phyloP scores from a whole-genome alignment of 2,797 vertebrate species.

The Eulemur rubriventer region DNA sequence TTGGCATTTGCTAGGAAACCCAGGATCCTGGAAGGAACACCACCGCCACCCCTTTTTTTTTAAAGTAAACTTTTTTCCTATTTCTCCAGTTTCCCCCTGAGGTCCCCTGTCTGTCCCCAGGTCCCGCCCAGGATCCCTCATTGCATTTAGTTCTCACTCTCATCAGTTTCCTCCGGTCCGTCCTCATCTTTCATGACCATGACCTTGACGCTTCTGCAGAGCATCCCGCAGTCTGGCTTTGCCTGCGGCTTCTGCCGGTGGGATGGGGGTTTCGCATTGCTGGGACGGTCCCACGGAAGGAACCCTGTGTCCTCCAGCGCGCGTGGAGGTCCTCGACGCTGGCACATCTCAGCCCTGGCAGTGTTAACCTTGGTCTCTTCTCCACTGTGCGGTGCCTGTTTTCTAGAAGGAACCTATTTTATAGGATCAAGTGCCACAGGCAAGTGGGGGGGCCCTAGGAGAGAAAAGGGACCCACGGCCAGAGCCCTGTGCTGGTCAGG shows the following conservation, averaged over 20 bases:
- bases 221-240: rapidly evolving
- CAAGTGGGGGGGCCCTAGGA: neutral
- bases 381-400: neutral
- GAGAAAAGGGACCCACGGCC: neutral
- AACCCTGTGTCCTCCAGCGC: neutral
- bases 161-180: rapidly evolving
- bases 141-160: neutral
- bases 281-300: neutral
- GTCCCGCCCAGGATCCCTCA: neutral
- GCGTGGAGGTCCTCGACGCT: rapidly evolving
- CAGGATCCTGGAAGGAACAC: neutral
- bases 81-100: neutral
- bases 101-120: neutral
- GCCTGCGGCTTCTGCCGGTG: neutral
- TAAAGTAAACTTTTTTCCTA: neutral
- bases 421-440: neutral
- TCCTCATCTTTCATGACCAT: rapidly evolving
- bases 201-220: neutral
- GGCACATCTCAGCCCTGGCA: neutral
- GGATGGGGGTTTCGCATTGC: neutral
- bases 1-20: neutral
- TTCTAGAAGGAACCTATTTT: neutral
- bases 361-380: neutral
- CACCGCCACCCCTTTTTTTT: neutral
- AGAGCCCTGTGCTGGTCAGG: no score